A percentile compares a stretch with the other conserved stretches of the same genome.
Evolutionary conservation across 2,888 invertebrate species (phyloP).

Genomic region (Coelopa pilipes): DNA sequence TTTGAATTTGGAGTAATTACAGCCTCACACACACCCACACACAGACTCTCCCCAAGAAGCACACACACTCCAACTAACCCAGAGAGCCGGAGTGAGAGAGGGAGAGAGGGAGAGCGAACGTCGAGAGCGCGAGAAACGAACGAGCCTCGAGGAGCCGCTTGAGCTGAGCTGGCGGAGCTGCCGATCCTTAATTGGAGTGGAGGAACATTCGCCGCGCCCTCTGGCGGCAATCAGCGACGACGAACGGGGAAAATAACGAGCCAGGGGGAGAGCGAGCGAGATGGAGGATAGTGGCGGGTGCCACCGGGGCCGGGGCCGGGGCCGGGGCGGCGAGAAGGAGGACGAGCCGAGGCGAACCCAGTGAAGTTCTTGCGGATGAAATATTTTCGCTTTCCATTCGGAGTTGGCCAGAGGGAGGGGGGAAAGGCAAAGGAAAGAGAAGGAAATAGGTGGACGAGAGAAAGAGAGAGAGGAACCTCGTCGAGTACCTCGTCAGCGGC

Average conservation of each 20-base stretch:
- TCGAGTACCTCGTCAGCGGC: not conserved
- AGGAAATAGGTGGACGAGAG: no score
- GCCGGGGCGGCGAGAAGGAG: no score
- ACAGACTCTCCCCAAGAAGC: not conserved
- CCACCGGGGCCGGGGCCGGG: no score
- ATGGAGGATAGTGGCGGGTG: no score
- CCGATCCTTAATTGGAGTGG: slow-evolving; percentile 28
- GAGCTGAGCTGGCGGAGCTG: no score
- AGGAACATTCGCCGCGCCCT: slow-evolving; percentile 30
- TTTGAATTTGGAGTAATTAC: slow-evolving; percentile 6
- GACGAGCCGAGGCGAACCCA: no score
- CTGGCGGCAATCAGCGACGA: slow-evolving; percentile 16
- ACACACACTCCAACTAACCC: not conserved
- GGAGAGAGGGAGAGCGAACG: not conserved
- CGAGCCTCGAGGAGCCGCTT: no score
- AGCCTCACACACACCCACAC: not conserved
- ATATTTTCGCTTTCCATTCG: not conserved
- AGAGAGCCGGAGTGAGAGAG: not conserved
- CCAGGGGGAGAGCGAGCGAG: no score
- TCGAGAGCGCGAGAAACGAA: not conserved
- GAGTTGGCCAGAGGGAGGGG: not conserved
- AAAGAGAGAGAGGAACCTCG: no score
- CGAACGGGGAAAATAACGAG: not conserved
- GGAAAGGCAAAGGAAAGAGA: not conserved
- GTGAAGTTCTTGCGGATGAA: not conserved